Evolutionary conservation across 2,888 invertebrate species (phyloP).

Genomic region (Rotaria magnacalcarata): DNA sequence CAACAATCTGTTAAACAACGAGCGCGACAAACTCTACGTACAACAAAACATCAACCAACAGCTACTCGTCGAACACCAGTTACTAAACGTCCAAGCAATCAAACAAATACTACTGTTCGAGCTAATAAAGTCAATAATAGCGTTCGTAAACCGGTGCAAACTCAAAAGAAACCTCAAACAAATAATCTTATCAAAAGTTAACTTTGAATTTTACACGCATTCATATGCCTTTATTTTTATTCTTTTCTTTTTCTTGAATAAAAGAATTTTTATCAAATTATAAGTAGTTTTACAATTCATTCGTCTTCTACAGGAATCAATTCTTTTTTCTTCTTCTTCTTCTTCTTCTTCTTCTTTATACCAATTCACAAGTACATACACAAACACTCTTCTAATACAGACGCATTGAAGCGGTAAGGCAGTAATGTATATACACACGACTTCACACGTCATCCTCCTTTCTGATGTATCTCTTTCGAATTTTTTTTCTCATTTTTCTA

Average conservation of each 20-base stretch:
- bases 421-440: neutral
- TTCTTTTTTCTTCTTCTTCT: neutral
- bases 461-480: neutral
- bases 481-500: neutral
- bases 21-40: neutral
- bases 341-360: neutral
- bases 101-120: neutral
- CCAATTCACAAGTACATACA: neutral
- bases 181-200: neutral
- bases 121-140: neutral
- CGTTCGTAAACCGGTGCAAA: constrained; percentile 11
- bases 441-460: neutral
- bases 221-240: neutral
- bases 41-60: neutral
- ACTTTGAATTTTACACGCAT: neutral
- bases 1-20: neutral
- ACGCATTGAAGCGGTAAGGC: neutral
- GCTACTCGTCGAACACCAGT: neutral
- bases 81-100: neutral
- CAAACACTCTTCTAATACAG: neutral
- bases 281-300: neutral
- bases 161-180: neutral
- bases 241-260: neutral
- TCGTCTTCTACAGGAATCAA: neutral
- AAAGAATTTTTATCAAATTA: neutral